Conservation (phyloP, 2,113 vertebrate species). For the Chelonoidis abingdonii region DNA sequence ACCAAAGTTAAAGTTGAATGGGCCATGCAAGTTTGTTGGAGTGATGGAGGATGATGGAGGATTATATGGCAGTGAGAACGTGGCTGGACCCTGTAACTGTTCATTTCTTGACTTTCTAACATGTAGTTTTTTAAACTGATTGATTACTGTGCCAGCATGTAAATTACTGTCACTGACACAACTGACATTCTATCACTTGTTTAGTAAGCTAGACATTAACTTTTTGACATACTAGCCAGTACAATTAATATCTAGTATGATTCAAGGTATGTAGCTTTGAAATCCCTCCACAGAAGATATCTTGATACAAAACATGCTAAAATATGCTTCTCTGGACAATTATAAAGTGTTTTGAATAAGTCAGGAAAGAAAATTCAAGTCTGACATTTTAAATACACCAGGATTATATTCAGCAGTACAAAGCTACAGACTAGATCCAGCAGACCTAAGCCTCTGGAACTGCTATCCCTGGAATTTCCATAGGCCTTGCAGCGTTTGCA, state of each 20-base stretch:
- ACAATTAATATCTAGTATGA: background rate
- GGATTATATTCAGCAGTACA: conserved; percentile 15
- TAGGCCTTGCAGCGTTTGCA: too few relatives aligned
- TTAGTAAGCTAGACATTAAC: conserved; percentile 24
- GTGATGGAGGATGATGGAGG: background rate
- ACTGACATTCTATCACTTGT: background rate
- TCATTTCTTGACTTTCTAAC: background rate
- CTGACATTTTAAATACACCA: conserved; percentile 60
- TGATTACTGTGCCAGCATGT: conserved; percentile 18
- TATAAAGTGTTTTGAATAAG: conserved; percentile 43
- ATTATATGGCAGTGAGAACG: background rate
- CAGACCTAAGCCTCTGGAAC: too few relatives aligned
- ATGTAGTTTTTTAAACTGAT: background rate
- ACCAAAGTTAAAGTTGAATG: background rate
- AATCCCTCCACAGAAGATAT: conserved; percentile 22
- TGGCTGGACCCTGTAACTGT: background rate
- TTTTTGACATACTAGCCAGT: conserved; percentile 28
- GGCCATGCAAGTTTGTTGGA: background rate
- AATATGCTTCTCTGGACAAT: conserved; percentile 58
- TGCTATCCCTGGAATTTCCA: too few relatives aligned
- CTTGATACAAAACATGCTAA: conserved; percentile 44
- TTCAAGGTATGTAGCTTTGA: conserved; percentile 3
- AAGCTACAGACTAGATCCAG: background rate
- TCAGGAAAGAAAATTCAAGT: conserved; percentile 57
- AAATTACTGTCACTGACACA: conserved; percentile 43